Conservation (phyloP, 2,113 vertebrate genomes). For the Upupa epops region DNA sequence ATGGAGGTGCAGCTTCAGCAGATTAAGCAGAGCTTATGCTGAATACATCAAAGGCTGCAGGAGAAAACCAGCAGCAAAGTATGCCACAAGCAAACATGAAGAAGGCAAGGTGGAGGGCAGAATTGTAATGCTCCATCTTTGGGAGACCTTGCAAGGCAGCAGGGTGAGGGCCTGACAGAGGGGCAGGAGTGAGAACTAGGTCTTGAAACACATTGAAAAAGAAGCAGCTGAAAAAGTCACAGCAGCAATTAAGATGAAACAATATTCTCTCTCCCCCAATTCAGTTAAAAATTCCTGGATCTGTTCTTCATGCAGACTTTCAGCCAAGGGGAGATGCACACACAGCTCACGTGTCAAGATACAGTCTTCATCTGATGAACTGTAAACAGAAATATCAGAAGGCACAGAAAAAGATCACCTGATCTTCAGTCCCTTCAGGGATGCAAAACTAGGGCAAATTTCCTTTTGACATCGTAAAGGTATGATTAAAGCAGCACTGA, state of each 20-base stretch:
- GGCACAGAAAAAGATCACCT: not conserved
- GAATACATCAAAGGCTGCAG: not conserved
- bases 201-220: not conserved
- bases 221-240: not conserved
- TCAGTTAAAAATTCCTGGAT: not conserved
- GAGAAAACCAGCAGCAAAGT: not conserved
- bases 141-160: not conserved
- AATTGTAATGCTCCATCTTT: not conserved
- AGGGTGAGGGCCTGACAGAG: not conserved
- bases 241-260: not conserved
- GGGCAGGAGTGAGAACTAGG: not conserved
- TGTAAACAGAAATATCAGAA: not conserved
- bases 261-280: not conserved
- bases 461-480: not conserved
- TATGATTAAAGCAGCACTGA: not conserved
- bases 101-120: not conserved
- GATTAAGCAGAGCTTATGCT: not conserved
- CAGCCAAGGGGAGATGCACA: not conserved
- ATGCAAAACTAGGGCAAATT: not conserved
- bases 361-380: not conserved
- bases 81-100: not conserved
- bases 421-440: not conserved
- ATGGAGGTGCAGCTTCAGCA: not conserved
- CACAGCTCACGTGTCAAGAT: not conserved
- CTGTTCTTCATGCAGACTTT: not conserved